Conservation (phyloP, 1,140 invertebrate species). For the Papilio helenus region DNA sequence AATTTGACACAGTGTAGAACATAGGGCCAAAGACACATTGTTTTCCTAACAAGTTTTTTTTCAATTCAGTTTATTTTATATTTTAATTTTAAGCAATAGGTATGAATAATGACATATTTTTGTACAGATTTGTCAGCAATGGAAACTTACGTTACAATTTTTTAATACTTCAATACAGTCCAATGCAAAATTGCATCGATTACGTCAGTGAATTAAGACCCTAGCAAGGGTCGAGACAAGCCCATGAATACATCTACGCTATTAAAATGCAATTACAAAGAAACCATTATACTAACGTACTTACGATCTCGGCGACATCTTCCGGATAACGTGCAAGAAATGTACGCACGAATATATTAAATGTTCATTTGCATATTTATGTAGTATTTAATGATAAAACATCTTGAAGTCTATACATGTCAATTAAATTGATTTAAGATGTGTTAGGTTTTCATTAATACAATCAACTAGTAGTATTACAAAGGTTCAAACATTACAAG, state of each 20-base stretch:
- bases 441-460: background rate
- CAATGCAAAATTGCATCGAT: background rate
- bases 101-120: too few species aligned
- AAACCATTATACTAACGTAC: too few species aligned
- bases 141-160: too few species aligned
- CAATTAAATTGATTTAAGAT: background rate
- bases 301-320: conserved; percentile 7
- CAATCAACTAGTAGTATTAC: background rate
- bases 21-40: too few species aligned
- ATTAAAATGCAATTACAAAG: conserved; percentile 1
- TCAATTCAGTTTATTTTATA: too few species aligned
- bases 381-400: background rate
- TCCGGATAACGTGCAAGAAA: conserved; percentile 20
- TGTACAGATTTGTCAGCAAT: too few species aligned
- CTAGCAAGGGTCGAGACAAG: background rate
- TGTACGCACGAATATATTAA: conserved; percentile 26
- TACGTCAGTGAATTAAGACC: background rate
- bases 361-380: conserved; percentile 2
- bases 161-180: too few species aligned
- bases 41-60: too few species aligned
- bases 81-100: too few species aligned
- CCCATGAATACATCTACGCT: background rate
- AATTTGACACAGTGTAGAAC: too few species aligned
- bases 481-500: too few species aligned
- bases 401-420: background rate